Conservation (phyloP, 2,888 invertebrate genomes). For the Taenaris catops region DNA sequence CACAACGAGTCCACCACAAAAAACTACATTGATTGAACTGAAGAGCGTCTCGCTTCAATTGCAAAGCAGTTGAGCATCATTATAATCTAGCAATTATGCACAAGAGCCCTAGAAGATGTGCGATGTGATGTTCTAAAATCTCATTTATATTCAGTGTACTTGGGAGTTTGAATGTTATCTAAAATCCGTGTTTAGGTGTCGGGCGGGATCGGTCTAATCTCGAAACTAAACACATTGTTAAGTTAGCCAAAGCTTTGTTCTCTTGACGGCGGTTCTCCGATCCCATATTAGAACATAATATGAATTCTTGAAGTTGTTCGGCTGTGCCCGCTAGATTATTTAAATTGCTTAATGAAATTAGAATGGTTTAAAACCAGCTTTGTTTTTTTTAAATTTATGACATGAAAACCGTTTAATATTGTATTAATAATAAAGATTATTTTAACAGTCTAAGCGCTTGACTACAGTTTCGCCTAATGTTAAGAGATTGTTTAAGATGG, state of each 20-base stretch:
- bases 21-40: too few relatives aligned
- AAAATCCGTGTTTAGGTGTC: conserved; percentile 79
- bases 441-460: too few relatives aligned
- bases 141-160: conserved; percentile 78
- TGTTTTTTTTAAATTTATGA: too few relatives aligned
- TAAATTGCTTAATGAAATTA: conserved; percentile 16
- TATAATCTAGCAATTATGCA: conserved; percentile 55
- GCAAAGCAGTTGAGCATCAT: conserved; percentile 45
- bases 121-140: conserved; percentile 64
- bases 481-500: too few relatives aligned
- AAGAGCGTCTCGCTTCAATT: too few relatives aligned
- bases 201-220: conserved; percentile 75
- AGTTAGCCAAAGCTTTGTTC: conserved; percentile 68
- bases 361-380: too few relatives aligned
- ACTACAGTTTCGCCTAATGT: too few relatives aligned
- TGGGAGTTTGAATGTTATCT: conserved; percentile 77
- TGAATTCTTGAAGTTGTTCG: conserved; percentile 31
- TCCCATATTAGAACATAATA: conserved; percentile 41
- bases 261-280: conserved; percentile 39
- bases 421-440: too few relatives aligned
- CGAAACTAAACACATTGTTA: conserved; percentile 76
- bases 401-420: too few relatives aligned
- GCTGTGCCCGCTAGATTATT: conserved; percentile 10
- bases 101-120: conserved; percentile 59
- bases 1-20: too few relatives aligned